These are phyloP conservation scores for Colletes collaris DNA, from an alignment of 2,888 invertebrate species.

Conservation along the genomic window DNA sequence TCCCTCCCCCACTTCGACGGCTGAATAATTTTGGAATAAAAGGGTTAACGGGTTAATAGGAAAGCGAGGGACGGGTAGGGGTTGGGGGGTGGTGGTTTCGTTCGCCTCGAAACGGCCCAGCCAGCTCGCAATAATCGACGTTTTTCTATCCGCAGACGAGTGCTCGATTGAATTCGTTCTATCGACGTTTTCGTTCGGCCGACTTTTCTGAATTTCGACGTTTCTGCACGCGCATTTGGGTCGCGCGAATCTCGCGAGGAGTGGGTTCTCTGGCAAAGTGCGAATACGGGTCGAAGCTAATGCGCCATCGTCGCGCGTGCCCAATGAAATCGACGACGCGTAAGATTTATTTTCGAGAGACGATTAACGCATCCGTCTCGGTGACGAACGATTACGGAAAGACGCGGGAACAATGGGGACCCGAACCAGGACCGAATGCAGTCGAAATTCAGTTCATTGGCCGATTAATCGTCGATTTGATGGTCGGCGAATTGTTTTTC, in stretches of 20 bases:
- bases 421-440: neutral
- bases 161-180: conserved; percentile 25
- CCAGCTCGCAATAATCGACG: conserved; percentile 39
- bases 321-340: conserved; percentile 9
- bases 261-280: conserved; percentile 22
- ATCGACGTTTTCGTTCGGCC: conserved; percentile 37
- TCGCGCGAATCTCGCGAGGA: conserved; percentile 13
- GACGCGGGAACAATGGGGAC: neutral
- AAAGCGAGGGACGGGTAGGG: no score
- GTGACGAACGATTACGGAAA: neutral
- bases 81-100: neutral
- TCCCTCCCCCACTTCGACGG: no score
- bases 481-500: neutral
- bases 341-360: neutral
- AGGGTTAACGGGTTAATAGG: no score
- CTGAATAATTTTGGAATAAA: no score
- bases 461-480: neutral
- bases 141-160: conserved; percentile 7
- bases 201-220: conserved; percentile 34
- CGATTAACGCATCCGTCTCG: neutral
- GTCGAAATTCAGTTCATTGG: no score
- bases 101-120: conserved; percentile 14
- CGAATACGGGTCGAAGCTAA: conserved; percentile 19
- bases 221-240: conserved; percentile 25
- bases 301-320: neutral